Evolutionary conservation across 1,140 invertebrate species (phyloP).

Genomic region (Hypothenemus hampei): DNA sequence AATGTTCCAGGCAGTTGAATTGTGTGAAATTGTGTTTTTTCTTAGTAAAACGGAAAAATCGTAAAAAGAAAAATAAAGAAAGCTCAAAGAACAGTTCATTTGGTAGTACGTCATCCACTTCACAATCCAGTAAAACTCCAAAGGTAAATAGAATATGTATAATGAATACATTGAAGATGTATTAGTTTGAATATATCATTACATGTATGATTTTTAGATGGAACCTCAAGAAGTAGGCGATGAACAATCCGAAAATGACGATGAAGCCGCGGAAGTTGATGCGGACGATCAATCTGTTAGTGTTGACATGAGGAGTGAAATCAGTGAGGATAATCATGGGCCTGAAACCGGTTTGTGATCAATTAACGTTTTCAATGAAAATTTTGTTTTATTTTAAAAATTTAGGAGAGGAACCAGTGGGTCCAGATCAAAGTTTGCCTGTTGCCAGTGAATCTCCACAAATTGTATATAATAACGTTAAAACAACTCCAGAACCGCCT

Average conservation of each 20-base stretch:
- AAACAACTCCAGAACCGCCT: slow-evolving; percentile 44
- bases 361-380: background rate
- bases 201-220: slow-evolving; percentile 12
- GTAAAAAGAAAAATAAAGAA: slow-evolving; percentile 43
- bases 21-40: slow-evolving; percentile 7
- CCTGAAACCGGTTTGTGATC: slow-evolving; percentile 47
- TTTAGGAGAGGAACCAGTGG: slow-evolving; percentile 50
- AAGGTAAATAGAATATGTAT: slow-evolving; percentile 28
- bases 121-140: slow-evolving; percentile 13
- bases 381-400: background rate
- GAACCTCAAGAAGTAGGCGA: slow-evolving; percentile 10
- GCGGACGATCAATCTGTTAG: slow-evolving; percentile 39
- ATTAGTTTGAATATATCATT: background rate
- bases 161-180: background rate
- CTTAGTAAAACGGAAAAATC: slow-evolving; percentile 36
- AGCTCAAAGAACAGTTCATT: slow-evolving; percentile 25
- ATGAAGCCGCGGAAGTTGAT: slow-evolving; percentile 37
- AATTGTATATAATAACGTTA: slow-evolving; percentile 1
- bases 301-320: slow-evolving; percentile 45
- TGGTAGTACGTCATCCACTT: slow-evolving; percentile 11
- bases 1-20: background rate
- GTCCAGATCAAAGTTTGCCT: slow-evolving; percentile 56
- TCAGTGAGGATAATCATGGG: slow-evolving; percentile 47
- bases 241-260: slow-evolving; percentile 13
- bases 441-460: slow-evolving; percentile 38